Evolutionary conservation across 35 echinoderm and acorn worm species (phyloP).

Genomic region (Apostichopus parvimensis): DNA sequence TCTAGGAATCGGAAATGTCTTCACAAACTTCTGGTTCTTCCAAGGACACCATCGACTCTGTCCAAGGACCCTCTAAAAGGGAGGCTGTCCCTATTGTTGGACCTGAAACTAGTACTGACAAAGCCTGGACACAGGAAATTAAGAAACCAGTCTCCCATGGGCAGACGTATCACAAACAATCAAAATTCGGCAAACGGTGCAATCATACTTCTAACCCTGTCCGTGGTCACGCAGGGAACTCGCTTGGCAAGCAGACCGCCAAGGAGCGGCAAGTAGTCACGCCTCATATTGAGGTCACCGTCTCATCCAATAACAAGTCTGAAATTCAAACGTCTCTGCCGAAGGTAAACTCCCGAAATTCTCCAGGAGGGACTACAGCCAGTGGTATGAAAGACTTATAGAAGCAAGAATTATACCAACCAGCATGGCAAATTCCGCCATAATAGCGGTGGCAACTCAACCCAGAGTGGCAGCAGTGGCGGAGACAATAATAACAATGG

Average conservation of each 20-base stretch:
- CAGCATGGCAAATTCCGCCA: constrained; percentile 31
- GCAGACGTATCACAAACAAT: constrained; percentile 10
- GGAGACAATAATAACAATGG: constrained; percentile 57
- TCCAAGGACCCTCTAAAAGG: neutral
- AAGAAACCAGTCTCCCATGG: constrained; percentile 11
- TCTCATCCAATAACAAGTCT: constrained; percentile 50
- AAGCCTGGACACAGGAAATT: constrained; percentile 1
- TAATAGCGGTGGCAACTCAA: constrained; percentile 36
- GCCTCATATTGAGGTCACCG: constrained; percentile 49
- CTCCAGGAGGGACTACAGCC: neutral
- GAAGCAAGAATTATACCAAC: constrained; percentile 14
- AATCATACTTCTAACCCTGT: constrained; percentile 12
- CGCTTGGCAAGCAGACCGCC: neutral
- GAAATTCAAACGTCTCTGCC: constrained; percentile 26
- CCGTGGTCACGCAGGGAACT: neutral
- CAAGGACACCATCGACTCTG: constrained; percentile 69
- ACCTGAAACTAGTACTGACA: constrained; percentile 9
- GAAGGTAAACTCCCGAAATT: constrained; percentile 11
- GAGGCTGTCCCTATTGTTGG: neutral
- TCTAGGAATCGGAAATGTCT: constrained; percentile 92
- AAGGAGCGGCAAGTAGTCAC: constrained; percentile 21
- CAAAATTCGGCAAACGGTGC: constrained; percentile 25
- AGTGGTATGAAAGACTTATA: constrained; percentile 32
- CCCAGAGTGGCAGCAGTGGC: constrained; percentile 53
- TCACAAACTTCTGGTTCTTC: constrained; percentile 85